Evolutionary conservation across 2,113 vertebrate species (phyloP).

Genomic region (Corydoras sp.): DNA sequence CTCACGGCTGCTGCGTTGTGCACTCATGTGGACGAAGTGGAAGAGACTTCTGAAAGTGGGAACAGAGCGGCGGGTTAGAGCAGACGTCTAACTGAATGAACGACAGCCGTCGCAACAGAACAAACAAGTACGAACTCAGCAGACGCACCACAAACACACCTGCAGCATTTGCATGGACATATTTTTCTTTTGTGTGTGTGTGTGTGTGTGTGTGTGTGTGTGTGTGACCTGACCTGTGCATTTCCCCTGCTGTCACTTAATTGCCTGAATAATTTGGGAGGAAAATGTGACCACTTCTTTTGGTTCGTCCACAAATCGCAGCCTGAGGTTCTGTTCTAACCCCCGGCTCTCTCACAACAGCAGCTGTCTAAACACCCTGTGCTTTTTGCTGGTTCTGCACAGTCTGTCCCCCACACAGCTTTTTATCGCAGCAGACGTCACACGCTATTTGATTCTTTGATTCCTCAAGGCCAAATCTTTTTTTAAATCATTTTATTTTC

Average conservation of each 20-base stretch:
- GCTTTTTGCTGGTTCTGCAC: constrained; percentile 15
- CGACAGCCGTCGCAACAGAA: background rate
- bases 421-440: background rate
- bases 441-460: background rate
- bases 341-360: constrained; percentile 4
- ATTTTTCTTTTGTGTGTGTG: background rate
- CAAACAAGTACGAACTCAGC: background rate
- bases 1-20: constrained; percentile 43
- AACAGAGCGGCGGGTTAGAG: background rate
- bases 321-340: constrained; percentile 1
- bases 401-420: background rate
- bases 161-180: constrained; percentile 1
- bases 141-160: background rate
- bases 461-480: background rate
- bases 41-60: constrained; percentile 6
- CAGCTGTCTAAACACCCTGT: constrained; percentile 27
- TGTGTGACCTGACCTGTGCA: background rate
- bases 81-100: background rate
- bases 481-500: too few relatives aligned
- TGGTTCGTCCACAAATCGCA: constrained; percentile 2
- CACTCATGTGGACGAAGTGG: constrained; percentile 36
- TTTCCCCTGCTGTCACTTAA: constrained; percentile 14
- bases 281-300: constrained; percentile 28
- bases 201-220: background rate
- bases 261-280: constrained; percentile 26